These are phyloP conservation scores for Megathymus violae DNA, from an alignment of 1,140 invertebrate species.

Conservation along the genomic window DNA sequence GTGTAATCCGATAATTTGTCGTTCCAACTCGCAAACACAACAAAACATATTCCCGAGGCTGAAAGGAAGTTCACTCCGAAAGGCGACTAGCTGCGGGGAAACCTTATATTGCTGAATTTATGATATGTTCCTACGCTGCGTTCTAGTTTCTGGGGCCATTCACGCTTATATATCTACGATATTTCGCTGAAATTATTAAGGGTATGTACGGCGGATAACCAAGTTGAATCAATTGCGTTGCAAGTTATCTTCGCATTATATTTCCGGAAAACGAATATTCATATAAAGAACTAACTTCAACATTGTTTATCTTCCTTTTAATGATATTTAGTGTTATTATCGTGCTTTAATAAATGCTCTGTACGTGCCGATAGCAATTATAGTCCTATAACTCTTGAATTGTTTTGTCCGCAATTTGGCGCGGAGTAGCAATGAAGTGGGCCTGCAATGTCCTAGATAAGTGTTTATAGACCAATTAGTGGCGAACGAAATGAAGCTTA, in stretches of 20 bases:
- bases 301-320: neutral
- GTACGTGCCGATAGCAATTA: conserved; percentile 46
- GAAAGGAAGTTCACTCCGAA: conserved; percentile 76
- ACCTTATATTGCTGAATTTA: conserved; percentile 79
- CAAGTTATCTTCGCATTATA: conserved; percentile 41
- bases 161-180: conserved; percentile 58
- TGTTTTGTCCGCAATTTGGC: conserved; percentile 63
- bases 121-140: conserved; percentile 64
- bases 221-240: conserved; percentile 56
- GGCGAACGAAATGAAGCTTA: conserved; percentile 66
- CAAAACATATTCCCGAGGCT: conserved; percentile 74
- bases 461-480: conserved; percentile 78
- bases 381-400: conserved; percentile 55
- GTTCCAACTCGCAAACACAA: conserved; percentile 76
- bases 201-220: conserved; percentile 53
- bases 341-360: neutral
- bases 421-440: conserved; percentile 48
- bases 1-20: conserved; percentile 78
- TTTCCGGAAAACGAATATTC: conserved; percentile 11
- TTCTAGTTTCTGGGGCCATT: conserved; percentile 68
- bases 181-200: conserved; percentile 71
- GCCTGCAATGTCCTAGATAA: conserved; percentile 67
- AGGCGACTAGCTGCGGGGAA: conserved; percentile 73
- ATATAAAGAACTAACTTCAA: conserved; percentile 22
- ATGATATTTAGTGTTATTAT: conserved; percentile 4